phyloP scores from a whole-genome alignment of 2,113 vertebrate genomes.

The Sebastes fasciatus region DNA sequence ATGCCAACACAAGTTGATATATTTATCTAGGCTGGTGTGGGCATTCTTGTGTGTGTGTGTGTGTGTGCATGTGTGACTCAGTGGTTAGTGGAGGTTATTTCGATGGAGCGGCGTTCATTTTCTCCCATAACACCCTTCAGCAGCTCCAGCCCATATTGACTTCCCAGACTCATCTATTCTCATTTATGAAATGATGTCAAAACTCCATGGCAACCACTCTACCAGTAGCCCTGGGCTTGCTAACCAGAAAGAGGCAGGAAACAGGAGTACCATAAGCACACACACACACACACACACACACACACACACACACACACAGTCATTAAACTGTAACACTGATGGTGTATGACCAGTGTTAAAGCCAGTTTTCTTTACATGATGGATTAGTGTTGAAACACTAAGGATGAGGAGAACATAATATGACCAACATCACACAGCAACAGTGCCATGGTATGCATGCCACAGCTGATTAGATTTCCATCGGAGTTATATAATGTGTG shows the following conservation, averaged over 20 bases:
- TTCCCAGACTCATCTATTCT: conserved; percentile 82
- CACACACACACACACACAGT: conserved; percentile 17
- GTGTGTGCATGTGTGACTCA: conserved; percentile 53
- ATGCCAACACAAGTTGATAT: conserved; percentile 32
- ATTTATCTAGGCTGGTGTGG: conserved; percentile 29
- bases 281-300: conserved; percentile 42
- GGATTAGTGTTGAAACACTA: conserved; percentile 42
- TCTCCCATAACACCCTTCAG: conserved; percentile 73
- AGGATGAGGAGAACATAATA: not conserved
- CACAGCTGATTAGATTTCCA: conserved; percentile 22
- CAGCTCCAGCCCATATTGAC: conserved; percentile 75
- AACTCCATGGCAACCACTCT: conserved; percentile 79
- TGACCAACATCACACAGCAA: conserved; percentile 16
- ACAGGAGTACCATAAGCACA: conserved; percentile 26
- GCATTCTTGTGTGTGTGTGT: conserved; percentile 18
- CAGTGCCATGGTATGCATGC: not conserved
- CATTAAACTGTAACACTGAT: conserved; percentile 48
- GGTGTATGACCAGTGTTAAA: conserved; percentile 48
- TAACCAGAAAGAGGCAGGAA: conserved; percentile 64
- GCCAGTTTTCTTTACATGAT: conserved; percentile 37
- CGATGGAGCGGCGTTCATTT: conserved; percentile 59
- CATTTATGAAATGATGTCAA: conserved; percentile 81
- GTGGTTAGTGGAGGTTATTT: conserved; percentile 70
- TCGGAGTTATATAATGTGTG: conserved; percentile 2
- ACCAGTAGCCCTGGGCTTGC: conserved; percentile 67